Conservation (phyloP, 1,140 invertebrate genomes). For the Camponotus pennsylvanicus region DNA sequence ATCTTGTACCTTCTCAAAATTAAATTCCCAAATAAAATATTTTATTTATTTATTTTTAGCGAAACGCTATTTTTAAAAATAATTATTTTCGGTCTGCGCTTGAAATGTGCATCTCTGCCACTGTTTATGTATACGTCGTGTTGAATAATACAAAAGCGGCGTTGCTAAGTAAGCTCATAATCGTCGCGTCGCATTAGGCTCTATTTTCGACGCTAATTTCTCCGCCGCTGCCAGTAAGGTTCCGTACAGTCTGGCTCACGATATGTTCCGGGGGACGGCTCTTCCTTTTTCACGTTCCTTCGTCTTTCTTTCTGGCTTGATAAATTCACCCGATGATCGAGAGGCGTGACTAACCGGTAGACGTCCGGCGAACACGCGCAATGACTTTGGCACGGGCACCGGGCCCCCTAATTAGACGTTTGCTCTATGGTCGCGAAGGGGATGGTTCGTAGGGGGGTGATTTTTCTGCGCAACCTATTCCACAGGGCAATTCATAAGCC, state of each 20-base stretch:
- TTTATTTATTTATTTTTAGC: no score
- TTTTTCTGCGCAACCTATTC: constrained; percentile 31
- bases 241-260: constrained; percentile 6
- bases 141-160: not conserved
- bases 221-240: not conserved
- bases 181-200: constrained; percentile 44
- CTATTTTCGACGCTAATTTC: constrained; percentile 55
- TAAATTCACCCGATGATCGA: constrained; percentile 78
- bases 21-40: no score
- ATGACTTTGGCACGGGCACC: constrained; percentile 63
- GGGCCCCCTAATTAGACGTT: constrained; percentile 74
- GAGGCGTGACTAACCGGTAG: constrained; percentile 77
- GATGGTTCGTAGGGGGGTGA: constrained; percentile 15
- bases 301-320: constrained; percentile 65
- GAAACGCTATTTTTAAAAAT: no score
- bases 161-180: constrained; percentile 47
- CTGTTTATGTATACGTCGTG: not conserved
- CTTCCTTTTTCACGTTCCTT: constrained; percentile 53
- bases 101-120: no score
- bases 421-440: constrained; percentile 31
- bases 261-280: constrained; percentile 33
- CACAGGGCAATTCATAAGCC: constrained; percentile 36
- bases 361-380: constrained; percentile 50
- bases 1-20: no score
- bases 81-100: no score